Evolutionary conservation across 1,140 invertebrate species (phyloP).

Genomic region (Charaxes varanes): DNA sequence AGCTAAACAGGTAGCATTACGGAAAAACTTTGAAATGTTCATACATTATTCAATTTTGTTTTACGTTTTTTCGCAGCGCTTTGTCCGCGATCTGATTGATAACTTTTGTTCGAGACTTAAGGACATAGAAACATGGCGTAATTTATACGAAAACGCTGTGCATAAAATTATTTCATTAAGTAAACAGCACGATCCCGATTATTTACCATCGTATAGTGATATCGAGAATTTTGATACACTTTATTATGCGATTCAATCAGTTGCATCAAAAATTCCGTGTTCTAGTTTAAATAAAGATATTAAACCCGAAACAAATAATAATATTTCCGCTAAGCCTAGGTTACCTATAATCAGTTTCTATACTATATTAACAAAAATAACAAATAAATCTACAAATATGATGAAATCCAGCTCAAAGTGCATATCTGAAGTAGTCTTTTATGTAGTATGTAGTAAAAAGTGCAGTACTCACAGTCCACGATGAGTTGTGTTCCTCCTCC

Average conservation of each 20-base stretch:
- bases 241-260: constrained; percentile 13
- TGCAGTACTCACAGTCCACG: no score
- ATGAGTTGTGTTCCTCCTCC: no score
- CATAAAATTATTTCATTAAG: constrained; percentile 7
- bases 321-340: constrained; percentile 9
- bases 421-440: no score
- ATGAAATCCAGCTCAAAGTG: no score
- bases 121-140: constrained; percentile 6
- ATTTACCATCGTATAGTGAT: constrained; percentile 6
- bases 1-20: no score
- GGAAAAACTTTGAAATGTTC: no score
- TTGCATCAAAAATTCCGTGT: constrained; percentile 5
- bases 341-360: no score
- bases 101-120: constrained; percentile 2
- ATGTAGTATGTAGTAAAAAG: no score
- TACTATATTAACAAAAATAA: no score
- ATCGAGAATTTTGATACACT: constrained; percentile 9
- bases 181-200: constrained; percentile 4
- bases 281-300: constrained; percentile 3
- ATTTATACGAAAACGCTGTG: constrained; percentile 1
- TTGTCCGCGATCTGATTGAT: not conserved
- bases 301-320: not conserved
- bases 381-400: no score
- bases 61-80: no score
- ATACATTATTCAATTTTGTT: no score